phyloP scores from a whole-genome alignment of 2,797 vertebrate species.

The Centroberyx gerrardi region DNA sequence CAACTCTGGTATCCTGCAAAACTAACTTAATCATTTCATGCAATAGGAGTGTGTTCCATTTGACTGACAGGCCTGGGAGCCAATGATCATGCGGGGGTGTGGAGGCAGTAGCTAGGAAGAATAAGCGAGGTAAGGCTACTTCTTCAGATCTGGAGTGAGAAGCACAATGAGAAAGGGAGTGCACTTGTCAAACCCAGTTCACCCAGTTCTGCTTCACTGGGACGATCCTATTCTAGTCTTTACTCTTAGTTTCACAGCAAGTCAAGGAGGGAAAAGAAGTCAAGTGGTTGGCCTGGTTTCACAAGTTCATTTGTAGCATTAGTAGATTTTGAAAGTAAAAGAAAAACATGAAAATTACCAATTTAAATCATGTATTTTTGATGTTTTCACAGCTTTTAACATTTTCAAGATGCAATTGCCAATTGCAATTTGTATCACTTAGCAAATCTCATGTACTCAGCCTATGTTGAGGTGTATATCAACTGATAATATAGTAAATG shows the following conservation, averaged over 20 bases:
- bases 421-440: too few relatives aligned
- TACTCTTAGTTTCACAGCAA: slow-evolving; percentile 8
- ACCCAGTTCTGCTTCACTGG: slow-evolving; percentile 7
- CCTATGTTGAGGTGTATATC: too few relatives aligned
- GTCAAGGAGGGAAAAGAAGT: slow-evolving; percentile 40
- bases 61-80: slow-evolving; percentile 46
- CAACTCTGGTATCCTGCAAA: slow-evolving; percentile 10
- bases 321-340: too few relatives aligned
- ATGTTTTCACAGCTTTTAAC: background rate
- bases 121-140: background rate
- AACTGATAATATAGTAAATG: too few relatives aligned
- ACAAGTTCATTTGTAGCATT: too few relatives aligned
- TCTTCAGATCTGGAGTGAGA: slow-evolving; percentile 12
- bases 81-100: slow-evolving; percentile 44
- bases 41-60: slow-evolving; percentile 20
- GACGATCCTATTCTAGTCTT: slow-evolving; percentile 4
- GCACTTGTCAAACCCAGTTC: too few relatives aligned
- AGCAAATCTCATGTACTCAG: too few relatives aligned
- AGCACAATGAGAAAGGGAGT: too few relatives aligned
- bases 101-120: slow-evolving; percentile 35
- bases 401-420: too few relatives aligned
- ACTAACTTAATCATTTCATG: slow-evolving; percentile 29
- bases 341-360: too few relatives aligned
- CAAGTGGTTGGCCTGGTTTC: background rate
- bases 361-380: too few relatives aligned